Evolutionary conservation across 53 echinoderm and acorn worm species (phyloP), one percentile per base, ranked within the genome.

Genomic region (Temnopleurus reevesii): DNA sequence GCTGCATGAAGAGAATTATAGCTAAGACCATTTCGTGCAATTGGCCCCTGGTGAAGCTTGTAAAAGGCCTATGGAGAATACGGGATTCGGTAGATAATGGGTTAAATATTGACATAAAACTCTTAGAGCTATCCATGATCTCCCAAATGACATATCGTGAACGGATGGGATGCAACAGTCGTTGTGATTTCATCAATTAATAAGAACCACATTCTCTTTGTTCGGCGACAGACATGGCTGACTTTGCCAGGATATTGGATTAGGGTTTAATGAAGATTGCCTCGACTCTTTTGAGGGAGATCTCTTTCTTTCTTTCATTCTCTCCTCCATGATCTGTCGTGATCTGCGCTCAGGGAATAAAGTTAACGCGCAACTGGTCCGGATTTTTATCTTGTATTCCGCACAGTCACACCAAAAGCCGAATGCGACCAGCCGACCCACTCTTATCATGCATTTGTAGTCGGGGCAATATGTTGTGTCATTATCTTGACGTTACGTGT

Each of bases 161-260:
- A n/a, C 4, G n/a, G 71, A 71, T 41, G 18, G 43, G 21, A 18
- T 71, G 41, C 5, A 41, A 71, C 71, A 71, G 41, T 71, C 6
- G 71, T 41, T 23, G 2, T 18, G 19, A 71, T 71, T 71, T 33
- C 41, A 21, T 71, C 71, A 71, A 71, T 41, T 65, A 34, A 65
- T 71, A 21, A 71, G 41, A 9, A 71, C n/a, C 71, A 71, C 43
- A 71, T 41, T 71, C 41, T 43, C 71, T 71, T 71, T 71, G 71
- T 71, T 71, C 41, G 3, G 41, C 23, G 41, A 41, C 19, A 41
- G 21, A 15, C 4, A 71, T 71, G 6, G 41, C 71, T 71, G 41
- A 38, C 71, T 71, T n/a, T 71, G 41, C 21, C 38, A 71, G 71
- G 71, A 71, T 38, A 71, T 71, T 71, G 71, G 71, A 71, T 71